Percentiles rank a stretch among this genome's conserved stretches.
Evolutionary conservation across 2,113 vertebrate species (phyloP).

Genomic region (Marmota flaviventris): DNA sequence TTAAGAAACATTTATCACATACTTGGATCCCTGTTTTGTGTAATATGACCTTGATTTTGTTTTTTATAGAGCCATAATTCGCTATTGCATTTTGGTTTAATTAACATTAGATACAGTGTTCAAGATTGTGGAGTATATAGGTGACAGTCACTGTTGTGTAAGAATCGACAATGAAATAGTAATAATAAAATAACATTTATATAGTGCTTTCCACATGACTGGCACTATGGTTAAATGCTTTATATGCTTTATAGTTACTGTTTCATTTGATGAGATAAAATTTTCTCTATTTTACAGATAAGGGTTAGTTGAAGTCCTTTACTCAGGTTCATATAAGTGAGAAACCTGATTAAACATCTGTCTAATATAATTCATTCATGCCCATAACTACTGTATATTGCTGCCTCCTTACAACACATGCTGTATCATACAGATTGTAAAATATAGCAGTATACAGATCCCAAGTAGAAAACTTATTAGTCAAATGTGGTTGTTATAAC

Average conservation of each 20-base stretch:
- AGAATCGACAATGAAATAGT: background rate
- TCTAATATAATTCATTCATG: background rate
- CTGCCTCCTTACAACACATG: background rate
- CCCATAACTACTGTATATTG: background rate
- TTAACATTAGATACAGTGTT: background rate
- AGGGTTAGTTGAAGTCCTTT: background rate
- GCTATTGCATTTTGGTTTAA: background rate
- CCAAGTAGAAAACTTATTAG: background rate
- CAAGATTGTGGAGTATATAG: background rate
- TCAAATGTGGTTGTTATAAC: background rate
- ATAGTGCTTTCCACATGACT: background rate
- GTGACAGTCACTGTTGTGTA: background rate
- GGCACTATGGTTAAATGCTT: background rate
- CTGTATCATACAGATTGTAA: background rate
- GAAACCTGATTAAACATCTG: background rate
- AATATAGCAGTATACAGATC: background rate
- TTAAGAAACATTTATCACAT: background rate
- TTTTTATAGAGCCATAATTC: background rate
- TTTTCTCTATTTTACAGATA: slow-evolving; percentile 11
- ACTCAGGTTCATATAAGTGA: background rate
- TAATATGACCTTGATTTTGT: slow-evolving; percentile 35
- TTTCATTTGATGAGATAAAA: background rate
- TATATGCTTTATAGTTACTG: background rate
- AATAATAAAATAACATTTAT: background rate
- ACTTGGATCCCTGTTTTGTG: background rate